Conservation (phyloP, 1,140 invertebrate genomes). For the Idris sp. region DNA sequence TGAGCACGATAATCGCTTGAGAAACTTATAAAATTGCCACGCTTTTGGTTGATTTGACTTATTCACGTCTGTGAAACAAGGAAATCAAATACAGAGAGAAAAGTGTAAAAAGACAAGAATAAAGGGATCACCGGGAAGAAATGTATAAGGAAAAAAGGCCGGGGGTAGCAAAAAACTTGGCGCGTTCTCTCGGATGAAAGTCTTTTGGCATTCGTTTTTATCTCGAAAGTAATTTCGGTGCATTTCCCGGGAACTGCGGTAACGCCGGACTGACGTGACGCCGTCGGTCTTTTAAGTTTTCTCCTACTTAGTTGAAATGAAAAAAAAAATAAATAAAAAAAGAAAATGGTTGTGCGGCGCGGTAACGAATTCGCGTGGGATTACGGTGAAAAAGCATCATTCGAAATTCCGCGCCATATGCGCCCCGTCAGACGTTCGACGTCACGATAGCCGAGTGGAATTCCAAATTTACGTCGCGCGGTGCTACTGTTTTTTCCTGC, state of each 20-base stretch:
- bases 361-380: conserved; percentile 60
- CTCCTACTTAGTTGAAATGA: conserved; percentile 57
- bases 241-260: conserved; percentile 47
- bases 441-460: conserved; percentile 65
- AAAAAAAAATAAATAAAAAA: conserved; percentile 60
- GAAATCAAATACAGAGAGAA: conserved; percentile 7
- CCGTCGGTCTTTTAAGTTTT: conserved; percentile 61
- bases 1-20: conserved; percentile 26
- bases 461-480: conserved; percentile 76
- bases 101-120: neutral
- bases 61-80: conserved; percentile 34
- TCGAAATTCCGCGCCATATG: conserved; percentile 74
- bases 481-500: conserved; percentile 72
- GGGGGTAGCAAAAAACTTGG: conserved; percentile 42
- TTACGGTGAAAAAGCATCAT: conserved; percentile 66
- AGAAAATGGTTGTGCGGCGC: conserved; percentile 44
- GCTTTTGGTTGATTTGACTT: conserved; percentile 46
- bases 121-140: neutral
- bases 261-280: conserved; percentile 58
- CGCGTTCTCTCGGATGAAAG: conserved; percentile 47
- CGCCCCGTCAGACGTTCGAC: conserved; percentile 64
- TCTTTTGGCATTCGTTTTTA: conserved; percentile 46
- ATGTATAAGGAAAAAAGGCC: conserved; percentile 3
- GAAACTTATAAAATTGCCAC: conserved; percentile 26
- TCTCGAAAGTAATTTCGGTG: conserved; percentile 55